Evolutionary conservation across 2,797 vertebrate species (phyloP), one percentile per base, ranked within the genome.

Genomic region (Synaphobranchus kaupii): DNA sequence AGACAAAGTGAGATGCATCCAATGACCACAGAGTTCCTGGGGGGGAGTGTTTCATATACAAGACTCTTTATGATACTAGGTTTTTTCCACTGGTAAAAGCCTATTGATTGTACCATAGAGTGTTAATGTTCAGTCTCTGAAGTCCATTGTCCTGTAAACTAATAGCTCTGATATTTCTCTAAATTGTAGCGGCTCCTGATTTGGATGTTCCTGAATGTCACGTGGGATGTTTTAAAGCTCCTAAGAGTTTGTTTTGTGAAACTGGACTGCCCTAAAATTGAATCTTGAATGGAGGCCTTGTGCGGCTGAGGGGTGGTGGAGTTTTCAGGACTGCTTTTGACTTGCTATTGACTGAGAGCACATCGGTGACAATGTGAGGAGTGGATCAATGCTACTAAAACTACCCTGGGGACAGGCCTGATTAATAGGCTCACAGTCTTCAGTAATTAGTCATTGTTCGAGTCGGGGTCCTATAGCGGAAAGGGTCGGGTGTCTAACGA

Each of bases 381-480:
- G 47, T 22, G 3, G 66, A 73, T 85, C 84, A 85, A 85, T 71
- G 48, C 39, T 25, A 7, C 34, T 86, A 86, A 86, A 54, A 52
- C 71, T 39, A 12, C 66, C 31, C 48, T 31, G 47, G 50, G 50
- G 71, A 71, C 85, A 34, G 1, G 47, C 20, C 56, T 78, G 44
- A 86, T 86, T 86, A 76, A 78, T 50, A 34, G 17, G 3, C 13
- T 28, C 9, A 6, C 31, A 10, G 2, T 20, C 22, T 50, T n/a
- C 68, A 22, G 12, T 86, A 56, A 86, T 86, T 78, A 76, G 48
- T 86, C 66, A 76, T 86, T 44, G 52, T 86, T 78, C 58, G 85
- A 48, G 68, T 15, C 60, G 7, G 6, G 15, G 73, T 48, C 58
- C 22, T 3, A 22, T 9, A 80, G 20, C 76, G 5, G 9, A 13